phyloP scores from a whole-genome alignment of 1,140 invertebrate species.

The Trachymyrmex septentrionalis region DNA sequence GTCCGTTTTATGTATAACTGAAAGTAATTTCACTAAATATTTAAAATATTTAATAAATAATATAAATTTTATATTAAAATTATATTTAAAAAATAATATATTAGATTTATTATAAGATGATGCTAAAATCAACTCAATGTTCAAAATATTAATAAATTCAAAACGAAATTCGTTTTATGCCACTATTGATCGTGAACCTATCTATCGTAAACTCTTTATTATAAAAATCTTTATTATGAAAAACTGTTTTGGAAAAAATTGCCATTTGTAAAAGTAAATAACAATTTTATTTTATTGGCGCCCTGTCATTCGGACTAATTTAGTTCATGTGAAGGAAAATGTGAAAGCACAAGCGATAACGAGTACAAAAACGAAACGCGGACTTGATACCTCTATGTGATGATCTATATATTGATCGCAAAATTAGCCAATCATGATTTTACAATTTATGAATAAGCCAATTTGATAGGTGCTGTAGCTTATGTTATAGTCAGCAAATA shows the following conservation, averaged over 20 bases:
- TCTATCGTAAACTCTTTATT: neutral
- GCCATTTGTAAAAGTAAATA: neutral
- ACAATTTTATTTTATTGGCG: neutral
- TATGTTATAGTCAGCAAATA: neutral
- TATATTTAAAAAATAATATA: too few relatives aligned
- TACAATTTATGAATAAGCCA: neutral
- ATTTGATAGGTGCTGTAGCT: neutral
- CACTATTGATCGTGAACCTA: neutral
- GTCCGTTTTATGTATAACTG: too few relatives aligned
- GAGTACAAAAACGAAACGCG: neutral
- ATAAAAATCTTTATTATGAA: neutral
- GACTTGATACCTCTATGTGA: neutral
- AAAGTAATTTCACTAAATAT: too few relatives aligned
- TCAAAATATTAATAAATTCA: neutral
- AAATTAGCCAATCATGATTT: neutral
- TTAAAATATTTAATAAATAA: too few relatives aligned
- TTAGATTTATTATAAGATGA: too few relatives aligned
- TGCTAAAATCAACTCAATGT: too few relatives aligned
- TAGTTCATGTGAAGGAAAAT: neutral
- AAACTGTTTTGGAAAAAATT: neutral
- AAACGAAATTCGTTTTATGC: neutral
- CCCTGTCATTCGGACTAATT: constrained; percentile 15
- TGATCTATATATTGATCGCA: neutral
- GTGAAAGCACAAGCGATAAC: constrained; percentile 5
- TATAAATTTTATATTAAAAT: neutral